Base-by-base conservation (phyloP, 23 tunicate species). In the Halocynthia roretzi region DNA sequence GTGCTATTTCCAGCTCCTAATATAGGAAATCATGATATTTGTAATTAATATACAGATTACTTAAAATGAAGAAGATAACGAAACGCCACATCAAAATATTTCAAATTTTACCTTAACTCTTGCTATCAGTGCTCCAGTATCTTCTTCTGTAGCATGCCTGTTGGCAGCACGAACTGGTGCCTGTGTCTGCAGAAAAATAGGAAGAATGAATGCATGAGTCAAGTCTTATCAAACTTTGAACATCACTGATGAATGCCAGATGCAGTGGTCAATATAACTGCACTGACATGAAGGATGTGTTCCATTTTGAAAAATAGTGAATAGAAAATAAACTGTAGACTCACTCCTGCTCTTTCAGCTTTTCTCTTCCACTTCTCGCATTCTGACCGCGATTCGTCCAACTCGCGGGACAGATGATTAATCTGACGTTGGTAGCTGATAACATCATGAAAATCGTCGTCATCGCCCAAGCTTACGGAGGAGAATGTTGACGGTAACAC, bases 1-100 rank as follows among this genome's bases (percentile, higher is more conserved):
- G 31, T 18, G 64, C 75, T 6, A 18, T 70, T 80, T 85, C 84
- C 7, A 85, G 60, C 17, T 85, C 90, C 90, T 85, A 72, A 8
- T 14, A 80, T 52, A 49, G 23, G 53, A 54, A 51, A 21, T 23
- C 11, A 23, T 4, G 8, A 19, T 31, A 8, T 49, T 70, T 51
- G 10, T 49, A 8, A 20, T 15, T 65, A 65, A 10, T 15, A 65
- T 20, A 65, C 50, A 69, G 6, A 8, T 10, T 8, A 72, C 77
- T 23, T 50, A 5, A 31, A 0, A 31, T 0, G 6, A 8, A 31
- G 6, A 15, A 48, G 8, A 8, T 15, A 8, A 70, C 51, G 53
- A 44, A 8, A 23, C 1, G 49, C 51, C 8, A 20, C 54, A 12
- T 8, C 75, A 70, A 44, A 50, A 50, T 14, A 12, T 48, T 14